phyloP scores from a whole-genome alignment of 2,888 invertebrate genomes.

The Exocentrus adspersus region DNA sequence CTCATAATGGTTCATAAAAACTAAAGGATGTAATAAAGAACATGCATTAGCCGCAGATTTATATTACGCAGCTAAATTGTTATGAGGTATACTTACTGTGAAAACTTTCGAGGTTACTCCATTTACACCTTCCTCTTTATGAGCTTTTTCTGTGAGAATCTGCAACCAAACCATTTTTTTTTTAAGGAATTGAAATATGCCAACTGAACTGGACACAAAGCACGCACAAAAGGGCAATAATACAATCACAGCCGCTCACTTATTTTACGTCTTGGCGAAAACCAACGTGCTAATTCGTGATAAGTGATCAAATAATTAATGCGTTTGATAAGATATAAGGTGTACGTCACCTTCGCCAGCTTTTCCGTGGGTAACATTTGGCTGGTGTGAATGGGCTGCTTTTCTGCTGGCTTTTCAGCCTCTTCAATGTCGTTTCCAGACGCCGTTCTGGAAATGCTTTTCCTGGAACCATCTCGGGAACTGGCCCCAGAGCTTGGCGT shows the following conservation, averaged over 20 bases:
- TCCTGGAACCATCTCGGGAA: constrained; percentile 60
- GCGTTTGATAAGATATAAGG: constrained; percentile 32
- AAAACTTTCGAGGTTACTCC: constrained; percentile 78
- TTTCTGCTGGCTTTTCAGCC: constrained; percentile 69
- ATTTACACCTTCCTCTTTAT: constrained; percentile 75
- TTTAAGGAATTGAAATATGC: too few relatives aligned
- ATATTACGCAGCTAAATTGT: too few relatives aligned
- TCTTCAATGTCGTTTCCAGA: constrained; percentile 76
- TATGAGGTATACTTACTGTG: constrained; percentile 66
- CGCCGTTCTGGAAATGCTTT: constrained; percentile 70
- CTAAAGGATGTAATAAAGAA: too few relatives aligned
- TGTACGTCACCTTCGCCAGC: constrained; percentile 73
- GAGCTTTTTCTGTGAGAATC: constrained; percentile 76
- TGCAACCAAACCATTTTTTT: constrained; percentile 60
- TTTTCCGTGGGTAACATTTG: constrained; percentile 80
- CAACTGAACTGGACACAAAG: too few relatives aligned
- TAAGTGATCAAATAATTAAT: too few relatives aligned
- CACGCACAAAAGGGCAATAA: background rate
- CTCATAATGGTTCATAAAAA: too few relatives aligned
- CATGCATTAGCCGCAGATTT: too few relatives aligned
- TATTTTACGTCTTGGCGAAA: background rate
- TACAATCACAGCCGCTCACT: background rate
- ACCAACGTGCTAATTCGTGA: too few relatives aligned
- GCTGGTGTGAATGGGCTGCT: too few relatives aligned
- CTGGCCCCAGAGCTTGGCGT: constrained; percentile 55